Base-by-base conservation (phyloP, 1,140 invertebrate species). In the Gonatopus flavifemur region DNA sequence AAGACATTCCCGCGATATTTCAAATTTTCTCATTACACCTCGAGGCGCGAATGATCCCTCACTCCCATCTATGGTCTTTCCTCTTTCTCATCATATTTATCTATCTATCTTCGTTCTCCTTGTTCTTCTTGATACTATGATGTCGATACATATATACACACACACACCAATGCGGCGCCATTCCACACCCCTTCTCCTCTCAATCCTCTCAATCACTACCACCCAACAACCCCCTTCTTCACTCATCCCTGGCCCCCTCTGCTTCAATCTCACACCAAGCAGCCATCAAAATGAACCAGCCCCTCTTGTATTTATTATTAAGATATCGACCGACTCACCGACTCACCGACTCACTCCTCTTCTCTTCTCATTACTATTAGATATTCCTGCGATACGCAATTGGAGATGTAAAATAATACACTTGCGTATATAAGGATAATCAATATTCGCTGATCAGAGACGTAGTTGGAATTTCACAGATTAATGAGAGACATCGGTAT, bases 21-120 rank as follows among this genome's bases (percentile, higher is more conserved):
- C 75, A 77, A 77, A 76, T 77, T 76, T 77, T 77, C 74, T 77
- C 72, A 76, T 77, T 77, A 76, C 64, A 70, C 68, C 65, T 51
- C 57, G 69, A 74, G 73, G 75, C 73, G 75, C 70, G 75, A 77
- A 76, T 74, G 64, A 76, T 66, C 64, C 61, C 48, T 40, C 32
- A 37, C 55, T 46, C 20, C 21, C 18, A 13, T 36, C 39, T 35
- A 32, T 33, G 22, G 21, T 15, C 30, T 30, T 47, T 24, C 5
- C 36, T 35, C 43, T 52, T 48, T 41, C 21, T 15, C 48, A 18
- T 39, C 20, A 36, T 30, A 12, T 54, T 40, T 21, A 24, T 42
- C 45, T 28, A 5, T 39, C 32, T 39, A 24, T 58, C 48, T 56
- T 49, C 50, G 38, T 50, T 15, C 21, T 43, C 49, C 13, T 41